Percentiles rank a stretch among this genome's conserved stretches.
Evolutionary conservation across 2,113 vertebrate genomes (phyloP).

Genomic region (Amia ocellicauda): DNA sequence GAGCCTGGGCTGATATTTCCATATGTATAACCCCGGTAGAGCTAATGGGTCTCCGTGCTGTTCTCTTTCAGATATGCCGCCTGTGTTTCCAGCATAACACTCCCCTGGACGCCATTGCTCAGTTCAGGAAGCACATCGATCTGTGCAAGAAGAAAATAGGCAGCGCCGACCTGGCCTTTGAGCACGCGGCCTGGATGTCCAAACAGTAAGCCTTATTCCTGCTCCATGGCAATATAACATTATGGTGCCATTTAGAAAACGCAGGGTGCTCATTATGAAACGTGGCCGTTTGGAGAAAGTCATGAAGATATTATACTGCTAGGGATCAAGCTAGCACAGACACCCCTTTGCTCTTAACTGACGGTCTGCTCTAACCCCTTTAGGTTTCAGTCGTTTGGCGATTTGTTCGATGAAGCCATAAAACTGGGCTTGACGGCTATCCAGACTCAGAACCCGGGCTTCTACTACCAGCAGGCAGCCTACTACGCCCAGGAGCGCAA

Average conservation of each 20-base stretch:
- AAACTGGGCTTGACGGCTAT: constrained; percentile 95
- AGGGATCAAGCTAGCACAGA: no score
- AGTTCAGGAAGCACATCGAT: constrained; percentile 96
- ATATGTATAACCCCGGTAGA: no score
- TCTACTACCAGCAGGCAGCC: constrained; percentile 97
- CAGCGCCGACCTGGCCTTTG: constrained; percentile 89
- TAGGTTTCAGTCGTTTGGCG: constrained; percentile 96
- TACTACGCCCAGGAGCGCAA: constrained; percentile 93
- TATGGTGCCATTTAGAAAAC: no score
- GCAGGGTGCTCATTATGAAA: no score
- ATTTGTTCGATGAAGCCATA: constrained; percentile 97
- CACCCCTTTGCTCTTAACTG: no score
- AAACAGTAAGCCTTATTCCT: constrained; percentile 85
- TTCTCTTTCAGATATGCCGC: constrained; percentile 80
- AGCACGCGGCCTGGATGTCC: constrained; percentile 97
- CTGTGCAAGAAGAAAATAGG: constrained; percentile 97
- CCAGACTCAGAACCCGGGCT: constrained; percentile 97
- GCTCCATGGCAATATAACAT: no score
- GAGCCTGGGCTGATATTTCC: no score
- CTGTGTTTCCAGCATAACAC: constrained; percentile 98
- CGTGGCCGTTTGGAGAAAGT: no score
- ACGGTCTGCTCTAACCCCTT: not conserved
- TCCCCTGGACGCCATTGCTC: constrained; percentile 91
- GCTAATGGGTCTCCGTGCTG: constrained; percentile 12
- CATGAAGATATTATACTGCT: no score